Conservation (phyloP, 2,888 invertebrate species). For the Agapetus fuscipes region DNA sequence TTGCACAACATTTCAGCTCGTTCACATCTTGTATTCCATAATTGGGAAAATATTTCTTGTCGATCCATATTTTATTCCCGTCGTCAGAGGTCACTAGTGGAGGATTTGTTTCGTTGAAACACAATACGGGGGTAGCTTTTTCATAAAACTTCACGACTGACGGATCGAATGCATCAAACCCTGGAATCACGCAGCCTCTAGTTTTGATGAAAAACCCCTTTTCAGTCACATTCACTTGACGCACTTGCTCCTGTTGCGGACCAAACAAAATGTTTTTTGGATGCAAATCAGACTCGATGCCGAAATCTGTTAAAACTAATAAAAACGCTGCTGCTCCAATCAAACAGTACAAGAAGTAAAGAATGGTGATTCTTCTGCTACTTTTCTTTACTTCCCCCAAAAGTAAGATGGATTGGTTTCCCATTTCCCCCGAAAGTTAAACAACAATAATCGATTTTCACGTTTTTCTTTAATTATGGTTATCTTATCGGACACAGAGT, state of each 20-base stretch:
- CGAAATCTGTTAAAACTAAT: background rate
- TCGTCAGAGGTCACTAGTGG: conserved; percentile 49
- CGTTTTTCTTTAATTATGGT: too few species aligned
- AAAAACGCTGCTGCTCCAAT: background rate
- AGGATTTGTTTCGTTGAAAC: conserved; percentile 40
- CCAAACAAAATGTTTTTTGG: background rate
- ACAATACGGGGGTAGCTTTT: conserved; percentile 37
- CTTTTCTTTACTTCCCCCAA: too few species aligned
- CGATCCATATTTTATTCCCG: conserved; percentile 49
- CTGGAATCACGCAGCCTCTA: conserved; percentile 58
- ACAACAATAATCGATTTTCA: too few species aligned
- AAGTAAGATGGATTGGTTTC: too few species aligned
- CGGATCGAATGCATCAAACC: conserved; percentile 50
- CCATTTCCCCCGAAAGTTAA: too few species aligned
- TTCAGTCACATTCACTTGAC: conserved; percentile 25
- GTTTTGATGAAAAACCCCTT: conserved; percentile 48
- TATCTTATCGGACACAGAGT: too few species aligned
- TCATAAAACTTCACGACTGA: conserved; percentile 46
- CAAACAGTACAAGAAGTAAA: too few species aligned
- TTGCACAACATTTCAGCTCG: conserved; percentile 52
- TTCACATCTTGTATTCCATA: conserved; percentile 40
- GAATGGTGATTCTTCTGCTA: too few species aligned
- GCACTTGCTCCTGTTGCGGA: too few species aligned
- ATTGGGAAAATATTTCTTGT: conserved; percentile 34
- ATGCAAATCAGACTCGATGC: background rate